A percentile compares a stretch with the other conserved stretches of the same genome.
These are phyloP conservation scores for Latrodectus hesperus DNA, from an alignment of 2,888 invertebrate species.

Conservation along the genomic window DNA sequence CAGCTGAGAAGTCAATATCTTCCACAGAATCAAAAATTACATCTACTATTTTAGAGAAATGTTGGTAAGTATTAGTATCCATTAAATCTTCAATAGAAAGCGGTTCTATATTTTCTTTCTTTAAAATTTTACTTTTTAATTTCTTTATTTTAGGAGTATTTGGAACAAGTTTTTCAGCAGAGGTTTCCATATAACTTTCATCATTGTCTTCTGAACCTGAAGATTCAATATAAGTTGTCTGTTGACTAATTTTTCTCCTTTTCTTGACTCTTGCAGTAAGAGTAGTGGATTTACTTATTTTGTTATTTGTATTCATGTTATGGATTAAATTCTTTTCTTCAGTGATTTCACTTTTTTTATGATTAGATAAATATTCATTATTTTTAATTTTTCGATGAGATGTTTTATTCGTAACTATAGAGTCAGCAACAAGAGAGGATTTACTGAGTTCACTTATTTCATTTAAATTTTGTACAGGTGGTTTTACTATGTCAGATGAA, in stretches of 20 bases:
- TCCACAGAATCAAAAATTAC: conserved; percentile 93
- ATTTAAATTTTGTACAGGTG: conserved; percentile 28
- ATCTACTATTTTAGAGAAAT: conserved; percentile 93
- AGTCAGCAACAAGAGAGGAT: conserved; percentile 17
- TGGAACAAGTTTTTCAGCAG: conserved; percentile 14
- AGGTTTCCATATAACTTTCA: conserved; percentile 44
- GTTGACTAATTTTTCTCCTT: conserved; percentile 64
- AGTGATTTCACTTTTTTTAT: neutral
- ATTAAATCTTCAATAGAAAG: conserved; percentile 91
- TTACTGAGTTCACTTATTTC: conserved; percentile 24
- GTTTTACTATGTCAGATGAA: conserved; percentile 32
- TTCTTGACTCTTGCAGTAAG: conserved; percentile 71
- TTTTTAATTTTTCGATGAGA: conserved; percentile 33
- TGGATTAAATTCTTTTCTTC: conserved; percentile 42
- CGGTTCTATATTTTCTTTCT: conserved; percentile 87
- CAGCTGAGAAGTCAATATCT: conserved; percentile 86
- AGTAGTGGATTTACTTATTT: conserved; percentile 17
- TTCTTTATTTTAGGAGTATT: conserved; percentile 49
- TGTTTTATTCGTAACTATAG: conserved; percentile 14
- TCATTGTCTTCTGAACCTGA: conserved; percentile 66
- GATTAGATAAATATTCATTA: conserved; percentile 24
- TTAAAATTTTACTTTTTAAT: conserved; percentile 75
- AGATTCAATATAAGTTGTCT: conserved; percentile 70
- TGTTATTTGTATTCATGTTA: conserved; percentile 7
- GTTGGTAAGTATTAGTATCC: conserved; percentile 96